Conservation (phyloP, 2,113 vertebrate genomes). For the Bolborhynchus lineola region DNA sequence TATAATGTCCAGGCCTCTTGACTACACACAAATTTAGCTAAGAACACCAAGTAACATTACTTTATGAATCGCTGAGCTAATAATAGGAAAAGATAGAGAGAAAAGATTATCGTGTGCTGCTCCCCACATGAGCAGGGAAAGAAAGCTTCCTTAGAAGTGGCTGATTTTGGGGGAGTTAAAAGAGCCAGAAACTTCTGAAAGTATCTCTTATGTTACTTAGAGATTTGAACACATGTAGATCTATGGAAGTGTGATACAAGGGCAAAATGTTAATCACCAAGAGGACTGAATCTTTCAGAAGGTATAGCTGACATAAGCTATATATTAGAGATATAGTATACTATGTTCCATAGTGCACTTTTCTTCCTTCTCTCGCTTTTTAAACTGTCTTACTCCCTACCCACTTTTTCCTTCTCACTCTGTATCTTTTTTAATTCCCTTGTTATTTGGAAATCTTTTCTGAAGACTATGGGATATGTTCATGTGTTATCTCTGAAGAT, state of each 20-base stretch:
- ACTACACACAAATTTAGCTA: not conserved
- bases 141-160: not conserved
- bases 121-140: slow-evolving; percentile 4
- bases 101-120: not conserved
- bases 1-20: not conserved
- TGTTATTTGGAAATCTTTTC: not conserved
- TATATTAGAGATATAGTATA: no score
- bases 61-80: not conserved
- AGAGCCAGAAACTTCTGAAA: not conserved
- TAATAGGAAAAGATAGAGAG: not conserved
- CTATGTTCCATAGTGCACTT: not conserved
- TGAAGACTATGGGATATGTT: not conserved
- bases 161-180: not conserved
- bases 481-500: not conserved
- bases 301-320: not conserved
- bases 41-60: not conserved
- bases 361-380: not conserved
- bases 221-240: not conserved
- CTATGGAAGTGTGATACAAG: not conserved
- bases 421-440: not conserved
- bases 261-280: not conserved
- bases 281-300: not conserved
- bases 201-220: not conserved
- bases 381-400: not conserved
- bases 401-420: not conserved